Base-by-base conservation (phyloP, 2,797 vertebrate genomes). In the Catamblyrhynchus diadema region DNA sequence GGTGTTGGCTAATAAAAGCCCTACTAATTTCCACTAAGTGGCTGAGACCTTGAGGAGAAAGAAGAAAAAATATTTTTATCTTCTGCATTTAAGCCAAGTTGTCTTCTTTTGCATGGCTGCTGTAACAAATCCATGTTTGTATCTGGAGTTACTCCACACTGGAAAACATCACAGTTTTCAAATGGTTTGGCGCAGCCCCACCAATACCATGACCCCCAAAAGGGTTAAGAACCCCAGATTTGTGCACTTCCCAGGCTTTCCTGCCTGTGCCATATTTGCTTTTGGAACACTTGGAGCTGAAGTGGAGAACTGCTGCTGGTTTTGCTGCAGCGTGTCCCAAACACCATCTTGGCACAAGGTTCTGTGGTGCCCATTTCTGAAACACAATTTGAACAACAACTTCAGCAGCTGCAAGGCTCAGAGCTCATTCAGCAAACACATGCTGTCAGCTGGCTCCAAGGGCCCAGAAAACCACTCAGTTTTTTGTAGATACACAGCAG, bases 201-300 rank as follows among this genome's bases (percentile, higher is more conserved):
- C 39, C 44, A 45, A 13, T 32, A 6, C 22, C 14, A 8, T 0
- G 2, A 17, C 8, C 16, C 17, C 10, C 2, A 0, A 0, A 5
- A 66, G 41, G 20, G 28, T 47, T 21, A 35, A 33, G 61, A 90
- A 18, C n/a, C 10, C 57, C 35, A 18, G 1, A n/a, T 23, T 45
- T 1, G 2, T 18, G 12, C 28, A 17, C 7, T 35, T 54, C 2
- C 27, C 20, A 24, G 5, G 20, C 4, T 61, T 71, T 74, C 41
- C 41, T 71, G 30, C 30, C 56, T 4, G 2, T 79, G 28, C 12
- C 12, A 0, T 33, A 3, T 51, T 61, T 69, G 27, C 5, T 42
- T 8, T 42, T 19, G 41, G 45, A 33, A 8, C 8, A 2, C 45
- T 48, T 53, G 42, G 51, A 66, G 25, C 50, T 64, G 57, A 70